Percentiles rank a stretch among this genome's conserved stretches.
Conservation (phyloP, 2,888 invertebrate genomes). For the Diloba caeruleocephala region DNA sequence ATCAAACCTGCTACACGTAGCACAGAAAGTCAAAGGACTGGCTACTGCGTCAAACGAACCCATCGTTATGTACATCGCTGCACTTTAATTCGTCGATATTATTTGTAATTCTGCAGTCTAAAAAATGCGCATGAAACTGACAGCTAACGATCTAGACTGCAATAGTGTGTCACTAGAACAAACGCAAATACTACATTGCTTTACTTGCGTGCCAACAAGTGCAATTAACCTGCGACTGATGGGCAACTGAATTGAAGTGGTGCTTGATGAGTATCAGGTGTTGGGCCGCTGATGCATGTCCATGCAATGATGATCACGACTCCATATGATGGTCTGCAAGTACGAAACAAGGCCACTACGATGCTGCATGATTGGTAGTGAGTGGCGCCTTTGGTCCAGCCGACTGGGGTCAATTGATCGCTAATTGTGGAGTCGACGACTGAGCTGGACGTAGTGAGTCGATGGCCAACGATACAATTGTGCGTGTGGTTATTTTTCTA, state of each 20-base stretch:
- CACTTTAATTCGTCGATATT: too few relatives aligned
- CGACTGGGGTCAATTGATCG: constrained; percentile 81
- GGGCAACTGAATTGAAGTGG: constrained; percentile 33
- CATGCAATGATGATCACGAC: constrained; percentile 54
- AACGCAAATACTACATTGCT: constrained; percentile 21
- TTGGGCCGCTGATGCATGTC: constrained; percentile 27
- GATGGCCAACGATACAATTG: constrained; percentile 67
- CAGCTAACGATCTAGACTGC: neutral
- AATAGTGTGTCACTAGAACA: constrained; percentile 21
- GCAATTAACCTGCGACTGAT: constrained; percentile 34
- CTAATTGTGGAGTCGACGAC: constrained; percentile 76
- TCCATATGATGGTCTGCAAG: constrained; percentile 50
- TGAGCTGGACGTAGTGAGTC: constrained; percentile 60
- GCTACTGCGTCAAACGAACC: too few relatives aligned
- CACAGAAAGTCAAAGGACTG: too few relatives aligned
- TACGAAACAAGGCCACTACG: constrained; percentile 58
- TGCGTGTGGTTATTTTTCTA: constrained; percentile 60
- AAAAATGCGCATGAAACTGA: too few relatives aligned
- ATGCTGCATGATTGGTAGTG: constrained; percentile 60
- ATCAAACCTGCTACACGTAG: too few relatives aligned
- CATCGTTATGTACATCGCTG: too few relatives aligned
- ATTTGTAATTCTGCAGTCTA: too few relatives aligned
- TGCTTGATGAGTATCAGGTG: constrained; percentile 27
- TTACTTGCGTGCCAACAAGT: constrained; percentile 11
- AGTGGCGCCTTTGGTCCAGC: constrained; percentile 69